Evolutionary conservation across 2,113 vertebrate genomes (phyloP).

Genomic region (Sprattus sprattus): DNA sequence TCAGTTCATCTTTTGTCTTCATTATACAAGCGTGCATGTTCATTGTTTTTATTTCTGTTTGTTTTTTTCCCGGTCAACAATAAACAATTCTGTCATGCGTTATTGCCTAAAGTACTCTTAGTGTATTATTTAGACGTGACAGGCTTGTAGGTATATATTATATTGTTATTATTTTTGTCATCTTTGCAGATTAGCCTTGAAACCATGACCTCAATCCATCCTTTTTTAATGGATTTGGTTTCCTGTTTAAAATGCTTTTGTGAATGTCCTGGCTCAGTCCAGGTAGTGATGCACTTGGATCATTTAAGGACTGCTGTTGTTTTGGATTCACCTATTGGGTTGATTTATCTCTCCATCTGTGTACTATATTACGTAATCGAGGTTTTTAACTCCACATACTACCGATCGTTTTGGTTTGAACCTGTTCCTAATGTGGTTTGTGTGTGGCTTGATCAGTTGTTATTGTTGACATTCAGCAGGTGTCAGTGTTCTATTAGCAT

Average conservation of each 20-base stretch:
- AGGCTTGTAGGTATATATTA: neutral
- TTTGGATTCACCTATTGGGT: neutral
- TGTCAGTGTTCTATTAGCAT: neutral
- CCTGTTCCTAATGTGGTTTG: neutral
- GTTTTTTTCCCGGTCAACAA: neutral
- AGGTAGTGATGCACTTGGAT: neutral
- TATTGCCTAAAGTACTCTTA: neutral
- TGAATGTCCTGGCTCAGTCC: neutral
- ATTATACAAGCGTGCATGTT: neutral
- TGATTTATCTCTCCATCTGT: neutral
- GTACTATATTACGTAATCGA: neutral
- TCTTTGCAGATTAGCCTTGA: neutral
- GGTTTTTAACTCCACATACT: neutral
- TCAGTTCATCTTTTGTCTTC: neutral
- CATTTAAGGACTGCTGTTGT: neutral
- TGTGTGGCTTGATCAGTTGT: neutral
- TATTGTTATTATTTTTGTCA: neutral
- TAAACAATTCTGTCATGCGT: neutral
- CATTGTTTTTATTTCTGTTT: neutral
- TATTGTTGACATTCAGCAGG: neutral
- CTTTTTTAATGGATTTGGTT: neutral
- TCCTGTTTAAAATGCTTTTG: neutral
- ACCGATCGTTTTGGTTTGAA: neutral
- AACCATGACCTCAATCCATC: neutral
- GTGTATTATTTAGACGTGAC: neutral